Evolutionary conservation across 2,797 vertebrate genomes (phyloP), one percentile per base, ranked within the genome.

Genomic region (Champsocephalus gunnari): DNA sequence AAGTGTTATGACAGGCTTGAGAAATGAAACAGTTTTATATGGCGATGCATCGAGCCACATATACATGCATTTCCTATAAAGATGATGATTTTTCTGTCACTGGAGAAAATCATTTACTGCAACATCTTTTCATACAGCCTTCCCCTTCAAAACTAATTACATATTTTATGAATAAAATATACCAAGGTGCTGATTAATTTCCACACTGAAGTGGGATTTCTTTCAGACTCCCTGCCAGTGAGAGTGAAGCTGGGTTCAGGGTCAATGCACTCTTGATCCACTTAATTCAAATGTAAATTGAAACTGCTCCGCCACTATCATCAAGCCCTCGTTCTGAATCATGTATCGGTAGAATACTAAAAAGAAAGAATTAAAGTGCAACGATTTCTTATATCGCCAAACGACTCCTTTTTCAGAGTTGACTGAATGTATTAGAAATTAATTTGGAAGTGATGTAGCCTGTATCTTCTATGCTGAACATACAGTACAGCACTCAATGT

Each of bases 251-350:
- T 16, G 28, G 38, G 58, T 32, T 45, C 48, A 55, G 48, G 80
- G 83, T 78, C 80, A 71, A 49, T 10, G 43, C 48, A 19, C 66
- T 76, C 10, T 80, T 38, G 57, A 68, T 72, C 49, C 24, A 49
- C 66, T 73, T 72, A 43, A 78, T 82, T 77, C 59, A 76, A 65
- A 66, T 50, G 45, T 19, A 67, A 73, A 83, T 75, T 75, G 24
- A 80, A 75, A 69, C 9, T 4, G 49, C 63, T 66, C 13, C 3
- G 53, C 61, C 55, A 28, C 53, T 67, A 47, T 57, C 47, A 58
- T 3, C 12, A 21, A 79, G 61, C 60, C 21, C 43, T 72, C 10
- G 3, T 16, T 64, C 28, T 19, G 51, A 73, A 56, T 34, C 19
- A 34, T 71, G 57, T 73, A 75, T 80, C 74, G 45, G 49, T 16